Evolutionary conservation across 2,888 invertebrate genomes (phyloP), one percentile per base, ranked within the genome.

Genomic region (Meloe dianella): DNA sequence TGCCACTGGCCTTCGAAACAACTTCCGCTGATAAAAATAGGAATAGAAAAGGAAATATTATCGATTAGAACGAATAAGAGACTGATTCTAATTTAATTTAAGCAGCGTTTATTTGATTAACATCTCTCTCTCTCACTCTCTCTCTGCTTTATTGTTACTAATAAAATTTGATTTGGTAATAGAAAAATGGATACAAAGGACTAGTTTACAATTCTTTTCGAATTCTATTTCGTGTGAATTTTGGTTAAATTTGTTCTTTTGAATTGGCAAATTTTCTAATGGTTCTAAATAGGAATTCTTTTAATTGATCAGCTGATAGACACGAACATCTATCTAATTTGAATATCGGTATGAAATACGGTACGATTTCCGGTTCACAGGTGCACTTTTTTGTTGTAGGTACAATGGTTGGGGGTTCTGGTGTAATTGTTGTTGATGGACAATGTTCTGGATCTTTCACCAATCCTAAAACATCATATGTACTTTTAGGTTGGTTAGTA

Each of bases 1-100:
- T 97, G 98, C 99, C 99, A 99, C 86, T 98, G 97, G 69, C 99
- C 99, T 85, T 97, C 96, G 87, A 92, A 98, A 76, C 94, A 92
- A 82, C 96, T 96, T 63, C 97, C 98, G 85, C 95, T 96, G 88
- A 54, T 88, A 88, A 82, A 71, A 73, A 54, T 10, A 47, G 20
- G 9, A 47, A 20, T 22, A 47, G 12, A 35, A 9, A 30, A 30
- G 35, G 12, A 35, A 12, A 35, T 35, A 12, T n/a, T 12, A 12
- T 35, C 4, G 35, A 35, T 35, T 35, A 27, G 35, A 35, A 10
- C 12, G 35, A 35, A 35, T 35, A 35, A 30, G 7, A 30, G 14
- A n/a, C n/a, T 8, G 17, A n/a, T 12, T 35, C 4, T 14, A 12
- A 12, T 35, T 35, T 35, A 14, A 41, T 41, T 41, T 12, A 35